Evolutionary conservation across 2,797 vertebrate genomes (phyloP).

Genomic region (Sebastiscus tertius): DNA sequence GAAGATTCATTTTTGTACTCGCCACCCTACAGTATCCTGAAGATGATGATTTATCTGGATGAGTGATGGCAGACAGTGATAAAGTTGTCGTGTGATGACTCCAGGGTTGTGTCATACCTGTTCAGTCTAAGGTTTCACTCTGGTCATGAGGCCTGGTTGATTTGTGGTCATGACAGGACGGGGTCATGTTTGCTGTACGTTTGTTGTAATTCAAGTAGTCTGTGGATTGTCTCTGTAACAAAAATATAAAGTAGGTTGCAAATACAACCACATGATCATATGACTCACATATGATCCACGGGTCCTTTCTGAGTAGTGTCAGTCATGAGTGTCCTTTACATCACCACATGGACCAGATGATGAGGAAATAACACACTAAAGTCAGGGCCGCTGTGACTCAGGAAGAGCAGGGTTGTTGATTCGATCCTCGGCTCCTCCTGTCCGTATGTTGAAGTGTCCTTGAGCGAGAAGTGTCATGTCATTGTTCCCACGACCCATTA

Average conservation of each 20-base stretch:
- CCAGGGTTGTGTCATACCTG: not conserved
- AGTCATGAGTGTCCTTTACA: not conserved
- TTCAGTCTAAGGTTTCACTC: constrained; percentile 21
- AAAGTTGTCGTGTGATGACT: not conserved
- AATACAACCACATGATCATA: not conserved
- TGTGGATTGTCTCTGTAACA: not conserved
- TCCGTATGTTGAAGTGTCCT: not conserved
- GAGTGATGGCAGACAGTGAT: not conserved
- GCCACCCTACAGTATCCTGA: not conserved
- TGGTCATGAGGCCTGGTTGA: constrained; percentile 10
- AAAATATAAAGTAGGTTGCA: not conserved
- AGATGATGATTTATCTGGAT: not conserved
- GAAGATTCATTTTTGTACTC: not conserved
- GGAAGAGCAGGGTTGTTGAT: not conserved
- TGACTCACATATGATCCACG: not conserved
- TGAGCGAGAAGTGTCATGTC: not conserved
- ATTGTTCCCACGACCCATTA: too few relatives aligned
- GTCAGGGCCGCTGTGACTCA: not conserved
- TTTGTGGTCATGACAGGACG: constrained; percentile 1
- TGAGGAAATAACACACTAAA: not conserved
- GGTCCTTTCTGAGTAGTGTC: constrained; percentile 1
- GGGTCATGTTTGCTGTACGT: constrained; percentile 7
- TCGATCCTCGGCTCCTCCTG: not conserved
- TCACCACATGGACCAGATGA: not conserved
- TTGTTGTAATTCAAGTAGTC: constrained; percentile 20